Base-by-base conservation (phyloP, 2,888 invertebrate species). In the Euzophera pinguis region DNA sequence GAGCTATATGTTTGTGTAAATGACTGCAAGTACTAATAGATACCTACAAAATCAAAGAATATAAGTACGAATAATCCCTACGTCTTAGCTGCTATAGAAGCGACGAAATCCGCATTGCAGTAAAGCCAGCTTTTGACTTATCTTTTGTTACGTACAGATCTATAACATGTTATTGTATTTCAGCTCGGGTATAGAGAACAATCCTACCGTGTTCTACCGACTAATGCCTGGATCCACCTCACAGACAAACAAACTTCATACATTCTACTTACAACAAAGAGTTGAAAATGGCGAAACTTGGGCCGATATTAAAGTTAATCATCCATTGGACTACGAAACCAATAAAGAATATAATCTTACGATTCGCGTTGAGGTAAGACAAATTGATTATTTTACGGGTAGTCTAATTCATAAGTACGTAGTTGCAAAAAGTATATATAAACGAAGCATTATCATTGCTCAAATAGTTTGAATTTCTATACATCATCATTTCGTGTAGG, bases 261-360 rank as follows among this genome's bases (percentile, higher is more conserved):
- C 97, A 59, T 98, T 98, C 89, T 98, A 98, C 87, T 93, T 98
- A 66, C 97, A 98, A 93, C 98, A 98, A 91, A 93, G 98, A 74
- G 94, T 95, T 63, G 97, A 97, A 75, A 96, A 97, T 79, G 96
- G 97, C 59, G 95, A 95, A 78, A 98, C 97, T 64, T 98, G 97
- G 97, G 98, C 97, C 6, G 97, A 98, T 80, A 97, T 97, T 83
- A 97, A 97, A 91, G 98, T 98, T 69, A 98, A 98, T 90, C 97
- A 98, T 91, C 97, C 97, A 22, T 89, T 98, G 74, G 98, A 98
- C 91, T 98, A 96, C 78, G 98, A 98, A 84, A 96, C 95, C 69
- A 97, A 98, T 82, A 97, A 97, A 90, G 97, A 98, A 79, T 98
- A 98, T 84, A 98, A 98, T 91, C 91, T 98, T 69, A 98, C 98